Percentiles rank a stretch among this genome's conserved stretches.
Conservation (phyloP, 2,113 vertebrate species). For the Bujurquina vittata region DNA sequence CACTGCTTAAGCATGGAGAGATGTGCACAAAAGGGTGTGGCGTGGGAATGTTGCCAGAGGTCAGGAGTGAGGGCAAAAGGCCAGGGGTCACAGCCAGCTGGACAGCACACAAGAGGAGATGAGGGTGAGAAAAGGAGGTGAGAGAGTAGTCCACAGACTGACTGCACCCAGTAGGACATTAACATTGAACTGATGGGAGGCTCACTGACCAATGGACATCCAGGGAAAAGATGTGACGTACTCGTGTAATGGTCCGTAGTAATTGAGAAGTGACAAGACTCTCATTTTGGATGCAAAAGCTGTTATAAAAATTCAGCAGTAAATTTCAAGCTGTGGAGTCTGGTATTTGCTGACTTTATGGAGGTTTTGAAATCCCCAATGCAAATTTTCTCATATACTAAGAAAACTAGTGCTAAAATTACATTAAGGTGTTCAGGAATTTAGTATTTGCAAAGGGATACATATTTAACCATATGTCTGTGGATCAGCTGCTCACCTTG, state of each 20-base stretch:
- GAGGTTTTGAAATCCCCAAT: neutral
- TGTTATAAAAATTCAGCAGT: slow-evolving; percentile 43
- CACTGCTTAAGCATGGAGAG: slow-evolving; percentile 71
- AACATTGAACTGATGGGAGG: slow-evolving; percentile 81
- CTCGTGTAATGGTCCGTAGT: slow-evolving; percentile 78
- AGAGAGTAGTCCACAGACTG: slow-evolving; percentile 53
- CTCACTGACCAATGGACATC: slow-evolving; percentile 64
- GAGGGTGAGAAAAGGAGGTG: slow-evolving; percentile 79
- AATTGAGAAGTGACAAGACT: slow-evolving; percentile 74
- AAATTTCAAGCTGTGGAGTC: slow-evolving; percentile 37
- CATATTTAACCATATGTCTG: neutral
- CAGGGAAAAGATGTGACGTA: slow-evolving; percentile 55
- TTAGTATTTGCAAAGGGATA: neutral
- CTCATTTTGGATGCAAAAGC: slow-evolving; percentile 59
- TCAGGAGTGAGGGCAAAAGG: slow-evolving; percentile 82
- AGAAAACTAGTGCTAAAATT: neutral
- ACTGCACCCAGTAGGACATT: slow-evolving; percentile 76
- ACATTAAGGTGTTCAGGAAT: neutral
- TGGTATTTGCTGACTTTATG: slow-evolving; percentile 15
- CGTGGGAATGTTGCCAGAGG: slow-evolving; percentile 82
- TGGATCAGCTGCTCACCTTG: neutral
- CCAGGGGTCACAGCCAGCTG: slow-evolving; percentile 82
- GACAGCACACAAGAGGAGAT: slow-evolving; percentile 82
- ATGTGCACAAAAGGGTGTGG: slow-evolving; percentile 83
- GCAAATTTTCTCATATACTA: neutral